Percentiles rank a stretch among this genome's conserved stretches.
These are phyloP conservation scores for Odocoileus virginianus DNA, from an alignment of 2,113 vertebrate species.

Conservation along the genomic window DNA sequence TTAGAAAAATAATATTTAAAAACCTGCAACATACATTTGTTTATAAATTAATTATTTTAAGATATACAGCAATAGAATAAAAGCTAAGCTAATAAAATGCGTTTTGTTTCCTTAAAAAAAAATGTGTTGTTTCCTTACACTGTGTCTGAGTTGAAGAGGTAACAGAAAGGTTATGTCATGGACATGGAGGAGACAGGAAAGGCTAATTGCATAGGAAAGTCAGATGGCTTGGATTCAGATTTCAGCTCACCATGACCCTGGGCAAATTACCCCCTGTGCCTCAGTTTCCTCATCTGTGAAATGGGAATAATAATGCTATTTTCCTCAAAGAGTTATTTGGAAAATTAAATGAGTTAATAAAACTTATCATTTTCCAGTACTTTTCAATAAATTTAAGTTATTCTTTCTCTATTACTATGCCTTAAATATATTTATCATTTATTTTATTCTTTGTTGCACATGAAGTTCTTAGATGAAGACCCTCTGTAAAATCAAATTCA, in stretches of 20 bases:
- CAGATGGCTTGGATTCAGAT: background rate
- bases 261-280: background rate
- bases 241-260: background rate
- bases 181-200: background rate
- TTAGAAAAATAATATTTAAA: slow-evolving; percentile 15
- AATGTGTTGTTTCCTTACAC: background rate
- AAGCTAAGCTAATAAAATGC: background rate
- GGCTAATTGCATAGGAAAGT: background rate
- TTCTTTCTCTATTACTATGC: background rate
- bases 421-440: slow-evolving; percentile 10
- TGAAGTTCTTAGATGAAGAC: slow-evolving; percentile 35
- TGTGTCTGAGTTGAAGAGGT: background rate
- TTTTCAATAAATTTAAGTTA: background rate
- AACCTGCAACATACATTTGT: background rate
- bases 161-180: background rate
- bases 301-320: background rate
- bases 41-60: background rate
- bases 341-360: background rate
- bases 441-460: slow-evolving; percentile 32
- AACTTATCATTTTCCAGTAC: background rate
- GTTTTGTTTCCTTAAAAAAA: slow-evolving; percentile 21
- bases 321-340: background rate
- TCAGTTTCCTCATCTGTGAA: background rate
- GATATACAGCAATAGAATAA: background rate
- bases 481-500: background rate